Base-by-base conservation (phyloP, 2,888 invertebrate genomes). In the Taenaris catops region DNA sequence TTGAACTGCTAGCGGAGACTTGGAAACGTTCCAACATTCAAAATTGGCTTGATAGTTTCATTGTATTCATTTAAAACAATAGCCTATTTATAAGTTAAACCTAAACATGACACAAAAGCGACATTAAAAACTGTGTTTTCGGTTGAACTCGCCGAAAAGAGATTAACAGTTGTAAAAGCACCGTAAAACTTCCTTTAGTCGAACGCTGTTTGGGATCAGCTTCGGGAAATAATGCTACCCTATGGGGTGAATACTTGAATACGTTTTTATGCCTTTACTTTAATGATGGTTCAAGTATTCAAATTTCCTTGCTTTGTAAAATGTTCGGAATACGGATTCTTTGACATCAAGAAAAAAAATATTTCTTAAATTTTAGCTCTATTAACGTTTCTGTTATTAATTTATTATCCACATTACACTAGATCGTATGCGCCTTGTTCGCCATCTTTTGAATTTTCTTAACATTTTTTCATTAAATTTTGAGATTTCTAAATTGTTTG, bases 31-130 rank as follows among this genome's bases (percentile, higher is more conserved):
- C 42, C 49, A 49, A 41, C 25, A 34, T 23, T 36, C 43, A 37
- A 36, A 48, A 46, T 41, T 44, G 40, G 44, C 41, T 20, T 39
- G 43, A 49, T 47, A 43, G 42, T 48, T 48, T 43, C 43, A 43
- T 45, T 49, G 45, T 49, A 29, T 37, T 41, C 35, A 18, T 29
- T 44, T 44, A 41, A 37, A 34, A 49, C 44, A 49, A 49, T 49
- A 25, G 33, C 10, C 29, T 29, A 34, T 39, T 48, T 41, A 37
- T 43, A 28, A 23, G 31, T 31, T n/a, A 28, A 19, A 16, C 9
- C 27, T 25, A 36, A 19, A 36, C 29, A 35, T 28, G 25, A 28
- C 29, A 29, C 32, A 24, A 7, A 5, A 10, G 10, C 24, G 18
- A 14, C 24, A 10, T 24, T 38, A 19, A 7, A 16, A 27, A 26